These are phyloP conservation scores for Eudasyphora cyanicolor DNA, from an alignment of 2,888 invertebrate genomes.

Conservation along the genomic window DNA sequence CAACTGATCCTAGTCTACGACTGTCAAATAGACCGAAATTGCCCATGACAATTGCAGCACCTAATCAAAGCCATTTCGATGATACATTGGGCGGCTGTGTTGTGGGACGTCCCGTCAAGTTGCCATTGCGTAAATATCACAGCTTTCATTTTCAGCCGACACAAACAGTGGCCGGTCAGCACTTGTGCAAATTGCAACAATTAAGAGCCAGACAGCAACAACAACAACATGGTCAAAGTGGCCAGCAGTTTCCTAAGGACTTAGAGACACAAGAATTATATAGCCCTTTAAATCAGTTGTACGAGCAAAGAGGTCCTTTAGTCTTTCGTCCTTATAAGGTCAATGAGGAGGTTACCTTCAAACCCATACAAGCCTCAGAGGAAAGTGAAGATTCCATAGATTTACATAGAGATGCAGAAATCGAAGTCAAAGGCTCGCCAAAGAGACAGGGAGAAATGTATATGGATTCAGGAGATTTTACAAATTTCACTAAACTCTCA, in stretches of 20 bases:
- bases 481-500: conserved; percentile 47
- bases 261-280: conserved; percentile 46
- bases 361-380: conserved; percentile 77
- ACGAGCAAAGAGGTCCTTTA: conserved; percentile 70
- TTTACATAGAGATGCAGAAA: conserved; percentile 46
- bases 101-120: conserved; percentile 74
- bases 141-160: conserved; percentile 79
- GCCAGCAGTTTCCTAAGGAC: no score
- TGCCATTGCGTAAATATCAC: conserved; percentile 80
- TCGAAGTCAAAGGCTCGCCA: no score
- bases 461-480: conserved; percentile 61
- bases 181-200: conserved; percentile 71
- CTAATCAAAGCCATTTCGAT: conserved; percentile 44
- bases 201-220: conserved; percentile 70
- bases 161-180: conserved; percentile 76
- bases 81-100: conserved; percentile 33
- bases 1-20: conserved; percentile 47
- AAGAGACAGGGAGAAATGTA: conserved; percentile 47
- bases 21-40: conserved; percentile 32
- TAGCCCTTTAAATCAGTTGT: conserved; percentile 40
- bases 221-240: conserved; percentile 56
- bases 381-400: conserved; percentile 61
- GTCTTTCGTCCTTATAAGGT: conserved; percentile 74
- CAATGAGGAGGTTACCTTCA: conserved; percentile 78
- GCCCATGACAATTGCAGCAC: conserved; percentile 39